Conservation (phyloP, 2,113 vertebrate genomes). For the Corythornis madagascariensis region DNA sequence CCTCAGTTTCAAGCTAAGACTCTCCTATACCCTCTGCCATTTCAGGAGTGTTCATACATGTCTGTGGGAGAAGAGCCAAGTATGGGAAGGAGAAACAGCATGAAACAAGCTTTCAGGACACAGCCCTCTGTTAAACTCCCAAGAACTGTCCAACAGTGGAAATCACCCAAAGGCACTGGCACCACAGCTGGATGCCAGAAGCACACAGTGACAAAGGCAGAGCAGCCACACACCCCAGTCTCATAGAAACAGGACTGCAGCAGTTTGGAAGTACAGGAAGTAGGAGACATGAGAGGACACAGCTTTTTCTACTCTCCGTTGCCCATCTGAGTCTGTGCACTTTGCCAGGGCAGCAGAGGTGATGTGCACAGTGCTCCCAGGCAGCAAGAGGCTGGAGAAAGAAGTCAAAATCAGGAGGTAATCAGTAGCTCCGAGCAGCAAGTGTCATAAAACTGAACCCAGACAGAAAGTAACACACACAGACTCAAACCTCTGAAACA, state of each 20-base stretch:
- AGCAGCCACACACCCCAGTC: background rate
- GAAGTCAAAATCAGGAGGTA: background rate
- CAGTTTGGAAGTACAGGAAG: background rate
- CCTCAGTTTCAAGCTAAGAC: background rate
- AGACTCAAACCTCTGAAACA: background rate
- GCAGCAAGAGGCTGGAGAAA: background rate
- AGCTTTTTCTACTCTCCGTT: background rate
- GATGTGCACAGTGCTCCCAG: background rate
- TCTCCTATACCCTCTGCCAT: background rate
- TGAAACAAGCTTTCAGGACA: background rate
- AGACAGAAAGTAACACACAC: background rate
- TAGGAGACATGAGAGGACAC: background rate
- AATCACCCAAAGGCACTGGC: background rate
- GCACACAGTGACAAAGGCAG: background rate
- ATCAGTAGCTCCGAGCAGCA: background rate
- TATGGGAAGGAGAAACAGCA: background rate
- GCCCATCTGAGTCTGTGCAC: background rate
- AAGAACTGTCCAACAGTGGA: background rate
- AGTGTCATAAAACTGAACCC: background rate
- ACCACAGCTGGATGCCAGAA: background rate
- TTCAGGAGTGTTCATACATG: fast-evolving
- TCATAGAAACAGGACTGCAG: background rate
- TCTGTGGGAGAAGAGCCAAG: background rate
- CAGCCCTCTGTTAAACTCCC: background rate
- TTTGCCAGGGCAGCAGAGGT: background rate